phyloP scores from a whole-genome alignment of 2,888 invertebrate genomes.

The Perdita meconis region DNA sequence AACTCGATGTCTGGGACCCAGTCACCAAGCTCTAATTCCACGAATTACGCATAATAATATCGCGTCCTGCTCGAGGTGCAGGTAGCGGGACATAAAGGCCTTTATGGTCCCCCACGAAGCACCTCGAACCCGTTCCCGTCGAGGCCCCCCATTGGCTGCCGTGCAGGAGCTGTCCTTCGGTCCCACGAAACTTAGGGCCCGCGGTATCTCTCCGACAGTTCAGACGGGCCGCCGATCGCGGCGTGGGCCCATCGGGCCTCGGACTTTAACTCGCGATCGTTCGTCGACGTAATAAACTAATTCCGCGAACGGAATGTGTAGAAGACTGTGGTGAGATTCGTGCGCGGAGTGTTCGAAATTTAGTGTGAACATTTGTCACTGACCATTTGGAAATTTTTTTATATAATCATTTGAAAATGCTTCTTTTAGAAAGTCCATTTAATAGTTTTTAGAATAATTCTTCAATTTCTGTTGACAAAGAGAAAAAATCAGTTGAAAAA shows the following conservation, averaged over 20 bases:
- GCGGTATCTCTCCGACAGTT: conserved; percentile 52
- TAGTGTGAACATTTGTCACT: not conserved
- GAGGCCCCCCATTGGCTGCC: conserved; percentile 71
- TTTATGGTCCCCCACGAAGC: conserved; percentile 65
- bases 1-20: conserved; percentile 20
- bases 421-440: too few relatives aligned
- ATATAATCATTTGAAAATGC: too few relatives aligned
- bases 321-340: not conserved
- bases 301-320: not conserved
- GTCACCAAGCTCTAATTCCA: conserved; percentile 30
- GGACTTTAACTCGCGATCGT: not conserved
- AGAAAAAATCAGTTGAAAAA: not conserved
- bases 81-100: conserved; percentile 42
- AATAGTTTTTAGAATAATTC: too few relatives aligned
- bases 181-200: conserved; percentile 77
- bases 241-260: conserved; percentile 30
- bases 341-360: conserved; percentile 2
- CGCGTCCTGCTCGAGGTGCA: conserved; percentile 47
- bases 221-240: conserved; percentile 55
- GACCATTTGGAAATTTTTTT: too few relatives aligned
- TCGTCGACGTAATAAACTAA: not conserved
- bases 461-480: too few relatives aligned
- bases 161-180: conserved; percentile 67
- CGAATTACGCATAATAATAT: conserved; percentile 55
- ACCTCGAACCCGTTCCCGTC: conserved; percentile 72